Conservation (phyloP, 2,888 invertebrate genomes). For the Parasteatoda lunata region DNA sequence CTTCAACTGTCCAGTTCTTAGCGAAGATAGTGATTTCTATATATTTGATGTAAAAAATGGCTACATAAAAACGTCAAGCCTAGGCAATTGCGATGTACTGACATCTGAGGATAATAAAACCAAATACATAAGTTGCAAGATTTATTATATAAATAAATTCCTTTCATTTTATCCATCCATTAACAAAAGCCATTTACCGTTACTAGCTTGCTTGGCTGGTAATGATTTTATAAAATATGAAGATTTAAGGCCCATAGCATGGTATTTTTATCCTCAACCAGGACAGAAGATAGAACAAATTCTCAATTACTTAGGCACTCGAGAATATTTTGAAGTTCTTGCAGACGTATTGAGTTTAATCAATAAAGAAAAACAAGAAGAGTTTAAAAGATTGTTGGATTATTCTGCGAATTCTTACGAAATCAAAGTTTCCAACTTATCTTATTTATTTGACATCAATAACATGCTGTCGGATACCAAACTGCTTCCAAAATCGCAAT, state of each 20-base stretch:
- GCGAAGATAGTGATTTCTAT: constrained; percentile 95
- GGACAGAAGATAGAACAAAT: constrained; percentile 80
- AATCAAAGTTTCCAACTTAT: constrained; percentile 78
- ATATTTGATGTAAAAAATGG: constrained; percentile 83
- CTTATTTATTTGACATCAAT: constrained; percentile 75
- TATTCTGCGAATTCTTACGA: constrained; percentile 81
- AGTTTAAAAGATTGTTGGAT: constrained; percentile 79
- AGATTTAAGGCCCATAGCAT: constrained; percentile 46
- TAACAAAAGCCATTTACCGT: constrained; percentile 81
- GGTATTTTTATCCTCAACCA: constrained; percentile 37
- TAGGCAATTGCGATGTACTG: constrained; percentile 16
- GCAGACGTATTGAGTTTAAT: constrained; percentile 79
- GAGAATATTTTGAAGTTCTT: constrained; percentile 82
- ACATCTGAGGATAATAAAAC: background rate
- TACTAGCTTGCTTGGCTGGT: constrained; percentile 88
- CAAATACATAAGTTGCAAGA: constrained; percentile 79
- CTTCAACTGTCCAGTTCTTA: constrained; percentile 88
- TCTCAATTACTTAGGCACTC: constrained; percentile 84
- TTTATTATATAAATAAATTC: constrained; percentile 84
- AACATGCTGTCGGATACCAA: background rate
- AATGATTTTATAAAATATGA: constrained; percentile 86
- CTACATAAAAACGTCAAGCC: constrained; percentile 83
- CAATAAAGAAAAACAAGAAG: constrained; percentile 78
- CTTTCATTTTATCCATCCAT: constrained; percentile 81
- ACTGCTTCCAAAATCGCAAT: background rate